Conservation (phyloP, 2,797 vertebrate species). For the Phaenicophaeus curvirostris region DNA sequence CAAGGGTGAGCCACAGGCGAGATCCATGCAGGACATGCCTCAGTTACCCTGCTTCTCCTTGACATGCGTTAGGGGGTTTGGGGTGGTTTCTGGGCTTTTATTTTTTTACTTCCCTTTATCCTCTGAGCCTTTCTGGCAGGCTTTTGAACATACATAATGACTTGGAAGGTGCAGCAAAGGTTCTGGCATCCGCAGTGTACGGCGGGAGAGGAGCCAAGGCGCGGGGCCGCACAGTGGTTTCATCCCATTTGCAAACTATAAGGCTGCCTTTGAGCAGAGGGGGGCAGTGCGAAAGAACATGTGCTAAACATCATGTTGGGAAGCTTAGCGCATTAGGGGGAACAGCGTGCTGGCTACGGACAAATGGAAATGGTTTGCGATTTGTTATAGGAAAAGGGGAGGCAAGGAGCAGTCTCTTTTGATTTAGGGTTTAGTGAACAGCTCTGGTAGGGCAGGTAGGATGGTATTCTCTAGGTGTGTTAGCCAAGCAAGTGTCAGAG, state of each 20-base stretch:
- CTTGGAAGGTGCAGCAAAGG: slow-evolving; percentile 59
- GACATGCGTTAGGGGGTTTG: neutral
- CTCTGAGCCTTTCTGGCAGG: slow-evolving; percentile 56
- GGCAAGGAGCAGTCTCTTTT: slow-evolving; percentile 38
- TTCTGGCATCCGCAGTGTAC: slow-evolving; percentile 13
- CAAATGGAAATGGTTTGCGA: slow-evolving; percentile 44
- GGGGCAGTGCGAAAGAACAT: slow-evolving; percentile 50
- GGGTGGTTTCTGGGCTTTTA: neutral
- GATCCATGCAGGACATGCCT: slow-evolving; percentile 10
- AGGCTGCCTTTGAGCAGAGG: slow-evolving; percentile 67
- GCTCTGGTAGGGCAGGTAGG: slow-evolving; percentile 47
- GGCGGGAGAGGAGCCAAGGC: slow-evolving; percentile 22
- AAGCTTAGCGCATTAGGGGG: slow-evolving; percentile 53
- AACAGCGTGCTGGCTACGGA: slow-evolving; percentile 42
- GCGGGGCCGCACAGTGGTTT: slow-evolving; percentile 30
- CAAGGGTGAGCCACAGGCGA: neutral
- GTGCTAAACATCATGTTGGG: slow-evolving; percentile 67
- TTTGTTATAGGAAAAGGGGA: slow-evolving; percentile 43
- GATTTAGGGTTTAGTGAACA: slow-evolving; percentile 44
- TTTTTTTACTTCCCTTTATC: slow-evolving; percentile 26
- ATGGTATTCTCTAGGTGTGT: slow-evolving; percentile 8
- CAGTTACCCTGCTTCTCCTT: slow-evolving; percentile 23
- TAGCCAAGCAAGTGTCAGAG: slow-evolving; percentile 17
- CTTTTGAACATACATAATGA: slow-evolving; percentile 38
- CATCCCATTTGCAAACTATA: slow-evolving; percentile 71